Conservation (phyloP, 2,888 invertebrate genomes). For the Sinhomidia bicolor region DNA sequence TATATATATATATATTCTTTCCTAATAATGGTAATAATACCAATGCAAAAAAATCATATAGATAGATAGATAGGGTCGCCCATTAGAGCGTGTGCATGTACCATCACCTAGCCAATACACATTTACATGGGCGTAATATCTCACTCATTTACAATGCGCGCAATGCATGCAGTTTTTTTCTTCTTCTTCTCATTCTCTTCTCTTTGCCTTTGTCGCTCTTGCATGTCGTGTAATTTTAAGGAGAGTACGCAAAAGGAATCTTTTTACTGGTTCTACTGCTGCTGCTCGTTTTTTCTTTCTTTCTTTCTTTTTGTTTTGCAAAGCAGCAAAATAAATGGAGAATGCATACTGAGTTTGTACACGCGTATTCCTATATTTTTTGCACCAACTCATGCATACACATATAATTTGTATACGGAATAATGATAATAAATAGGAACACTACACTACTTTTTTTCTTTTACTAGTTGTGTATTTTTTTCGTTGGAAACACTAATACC, state of each 20-base stretch:
- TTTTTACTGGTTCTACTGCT: not conserved
- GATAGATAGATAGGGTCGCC: too few species aligned
- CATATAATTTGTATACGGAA: constrained; percentile 24
- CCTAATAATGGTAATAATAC: too few species aligned
- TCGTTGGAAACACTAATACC: not conserved
- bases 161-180: constrained; percentile 6
- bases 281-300: too few species aligned
- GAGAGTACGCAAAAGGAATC: constrained; percentile 23
- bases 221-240: constrained; percentile 29
- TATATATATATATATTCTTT: too few species aligned
- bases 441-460: not conserved
- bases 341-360: too few species aligned
- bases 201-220: constrained; percentile 29
- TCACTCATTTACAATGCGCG: not conserved
- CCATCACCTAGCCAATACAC: not conserved
- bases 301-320: too few species aligned
- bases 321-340: too few species aligned
- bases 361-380: too few species aligned
- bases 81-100: too few species aligned
- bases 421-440: too few species aligned
- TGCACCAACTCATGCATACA: not conserved
- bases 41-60: too few species aligned
- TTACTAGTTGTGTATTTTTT: not conserved
- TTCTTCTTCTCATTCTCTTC: not conserved
- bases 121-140: not conserved